Base-by-base conservation (phyloP, 2,797 vertebrate species). In the Brachyrhaphis roseni region DNA sequence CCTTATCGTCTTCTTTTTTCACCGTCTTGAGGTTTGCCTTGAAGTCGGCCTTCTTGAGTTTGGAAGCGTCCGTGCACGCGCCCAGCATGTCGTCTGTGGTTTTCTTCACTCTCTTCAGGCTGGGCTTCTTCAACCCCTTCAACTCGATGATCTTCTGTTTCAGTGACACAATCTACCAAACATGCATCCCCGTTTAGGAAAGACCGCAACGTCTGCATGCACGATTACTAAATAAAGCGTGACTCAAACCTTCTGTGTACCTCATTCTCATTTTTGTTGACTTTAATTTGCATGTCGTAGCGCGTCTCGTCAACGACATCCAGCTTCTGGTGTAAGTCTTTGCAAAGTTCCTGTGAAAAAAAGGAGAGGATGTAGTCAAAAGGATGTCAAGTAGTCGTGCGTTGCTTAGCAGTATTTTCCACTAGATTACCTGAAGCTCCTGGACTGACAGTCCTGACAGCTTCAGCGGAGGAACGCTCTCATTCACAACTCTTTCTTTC, bases 1-100 rank as follows among this genome's bases (percentile, higher is more conserved):
- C 95, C 94, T 96, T 97, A 83, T 97, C 96, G 0, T 97, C 96
- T 39, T 96, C 96, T 86, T 96, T 96, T 90, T 96, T 97, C 76
- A 96, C 96, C 4, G 96, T 96, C 90, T 96, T 97, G 0, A 97
- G 95, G 76, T 95, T 96, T 78, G 84, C 95, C 79, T 96, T 97
- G 83, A 96, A 95, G 77, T 97, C 92, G 2, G 95, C 90, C 84
- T 96, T 96, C 84, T 92, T 96, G 80, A 94, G 91, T 86, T 93
- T 96, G 84, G 94, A 93, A 78, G 41, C 46, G 49, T 94, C 93
- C 0, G 75, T 86, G 51, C 88, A 93, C 12, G 96, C 93, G 0
- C 94, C 95, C 82, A 97, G 79, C 95, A 95, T 93, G 83, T 95
- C 95, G 0, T 96, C 95, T 5, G 96, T 92, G 0, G 94, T 95